Evolutionary conservation across 2,888 invertebrate genomes (phyloP).

Genomic region (Drosophila greeni): DNA sequence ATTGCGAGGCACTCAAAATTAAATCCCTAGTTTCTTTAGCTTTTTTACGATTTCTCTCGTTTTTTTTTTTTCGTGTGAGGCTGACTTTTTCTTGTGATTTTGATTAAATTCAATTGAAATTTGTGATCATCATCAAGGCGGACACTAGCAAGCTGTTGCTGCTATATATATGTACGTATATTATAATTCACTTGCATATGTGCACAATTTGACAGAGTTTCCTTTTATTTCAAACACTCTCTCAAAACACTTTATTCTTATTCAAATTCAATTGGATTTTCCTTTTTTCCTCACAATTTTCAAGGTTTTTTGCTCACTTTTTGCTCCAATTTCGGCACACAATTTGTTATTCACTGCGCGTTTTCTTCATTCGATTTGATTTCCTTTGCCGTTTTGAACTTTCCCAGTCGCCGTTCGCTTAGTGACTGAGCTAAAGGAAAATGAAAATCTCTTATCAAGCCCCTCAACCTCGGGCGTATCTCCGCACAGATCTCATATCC

Average conservation of each 20-base stretch:
- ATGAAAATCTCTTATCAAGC: conserved; percentile 71
- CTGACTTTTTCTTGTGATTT: conserved; percentile 71
- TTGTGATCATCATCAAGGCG: conserved; percentile 74
- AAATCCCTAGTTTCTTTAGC: conserved; percentile 56
- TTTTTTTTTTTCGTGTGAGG: conserved; percentile 18
- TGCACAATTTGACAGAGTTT: conserved; percentile 14
- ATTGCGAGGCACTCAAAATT: conserved; percentile 71
- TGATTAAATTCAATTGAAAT: conserved; percentile 79
- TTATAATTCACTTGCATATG: conserved; percentile 10
- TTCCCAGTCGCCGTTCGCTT: conserved; percentile 73
- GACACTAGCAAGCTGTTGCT: conserved; percentile 44
- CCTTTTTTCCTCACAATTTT: conserved; percentile 24
- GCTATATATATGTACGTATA: conserved; percentile 15
- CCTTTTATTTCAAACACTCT: conserved; percentile 4
- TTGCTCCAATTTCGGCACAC: conserved; percentile 17
- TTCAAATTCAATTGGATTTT: conserved; percentile 37
- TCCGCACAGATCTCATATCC: conserved; percentile 56
- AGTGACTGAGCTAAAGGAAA: conserved; percentile 71
- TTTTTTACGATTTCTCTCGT: conserved; percentile 36
- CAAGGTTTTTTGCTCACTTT: conserved; percentile 35
- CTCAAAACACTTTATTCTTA: conserved; percentile 1
- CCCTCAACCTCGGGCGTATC: conserved; percentile 71
- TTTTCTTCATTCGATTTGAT: conserved; percentile 6
- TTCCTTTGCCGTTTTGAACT: conserved; percentile 46
- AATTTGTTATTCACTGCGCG: conserved; percentile 13